phyloP scores from a whole-genome alignment of 2,888 invertebrate genomes.

The Biston stratarius region DNA sequence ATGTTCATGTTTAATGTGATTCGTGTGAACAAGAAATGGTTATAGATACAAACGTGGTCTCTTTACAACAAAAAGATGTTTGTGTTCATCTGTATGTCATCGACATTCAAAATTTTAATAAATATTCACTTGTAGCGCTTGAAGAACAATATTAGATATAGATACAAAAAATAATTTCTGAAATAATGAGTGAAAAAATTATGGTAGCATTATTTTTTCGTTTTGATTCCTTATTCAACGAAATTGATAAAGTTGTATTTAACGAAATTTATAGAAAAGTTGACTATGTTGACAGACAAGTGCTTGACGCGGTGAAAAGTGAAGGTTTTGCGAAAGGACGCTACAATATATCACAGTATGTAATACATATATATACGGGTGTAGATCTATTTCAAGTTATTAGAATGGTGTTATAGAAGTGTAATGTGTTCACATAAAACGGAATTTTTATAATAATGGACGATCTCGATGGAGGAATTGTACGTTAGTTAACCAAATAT shows the following conservation, averaged over 20 bases:
- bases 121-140: not conserved
- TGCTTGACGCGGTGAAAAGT: constrained; percentile 22
- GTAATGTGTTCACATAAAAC: constrained; percentile 80
- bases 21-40: not conserved
- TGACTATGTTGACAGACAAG: constrained; percentile 10
- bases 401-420: constrained; percentile 73
- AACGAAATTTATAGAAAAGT: not conserved
- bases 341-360: constrained; percentile 62
- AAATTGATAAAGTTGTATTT: not conserved
- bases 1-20: constrained; percentile 4
- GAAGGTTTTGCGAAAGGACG: constrained; percentile 35
- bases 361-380: constrained; percentile 80
- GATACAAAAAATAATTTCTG: not conserved
- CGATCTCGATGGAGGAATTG: constrained; percentile 74
- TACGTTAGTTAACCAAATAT: constrained; percentile 75
- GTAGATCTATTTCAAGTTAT: constrained; percentile 79
- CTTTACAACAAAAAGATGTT: not conserved
- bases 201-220: not conserved
- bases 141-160: not conserved
- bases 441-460: constrained; percentile 65
- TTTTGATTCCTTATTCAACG: not conserved
- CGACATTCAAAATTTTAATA: not conserved
- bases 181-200: not conserved
- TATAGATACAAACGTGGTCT: not conserved
- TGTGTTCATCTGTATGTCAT: not conserved